These are phyloP conservation scores for Caenorhabditis latens DNA, from an alignment of 1,140 invertebrate species.

Conservation along the genomic window DNA sequence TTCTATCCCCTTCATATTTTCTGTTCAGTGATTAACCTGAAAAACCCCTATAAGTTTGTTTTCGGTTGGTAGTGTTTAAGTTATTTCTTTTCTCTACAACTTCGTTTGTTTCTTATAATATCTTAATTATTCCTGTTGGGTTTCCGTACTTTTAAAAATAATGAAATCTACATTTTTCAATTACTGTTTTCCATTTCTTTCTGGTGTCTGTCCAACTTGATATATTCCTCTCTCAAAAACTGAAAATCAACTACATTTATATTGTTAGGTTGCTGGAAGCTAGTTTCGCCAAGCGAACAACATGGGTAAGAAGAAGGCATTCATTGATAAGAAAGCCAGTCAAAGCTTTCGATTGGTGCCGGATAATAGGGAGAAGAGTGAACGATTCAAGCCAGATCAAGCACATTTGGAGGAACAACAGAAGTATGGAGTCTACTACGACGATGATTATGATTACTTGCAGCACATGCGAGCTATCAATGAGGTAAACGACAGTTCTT, in stretches of 20 bases:
- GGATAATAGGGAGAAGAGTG: too few relatives aligned
- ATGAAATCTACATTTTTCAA: too few relatives aligned
- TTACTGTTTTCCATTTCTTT: too few relatives aligned
- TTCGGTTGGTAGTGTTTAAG: constrained; percentile 16
- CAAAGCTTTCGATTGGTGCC: too few relatives aligned
- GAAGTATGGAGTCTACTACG: constrained; percentile 95
- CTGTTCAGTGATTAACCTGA: too few relatives aligned
- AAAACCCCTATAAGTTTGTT: neutral
- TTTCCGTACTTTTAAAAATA: neutral
- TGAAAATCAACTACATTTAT: too few relatives aligned
- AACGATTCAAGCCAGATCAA: too few relatives aligned
- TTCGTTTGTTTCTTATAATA: neutral
- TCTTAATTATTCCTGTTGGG: constrained; percentile 17
- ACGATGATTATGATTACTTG: constrained; percentile 95
- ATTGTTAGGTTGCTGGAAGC: neutral
- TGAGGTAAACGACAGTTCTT: constrained; percentile 67
- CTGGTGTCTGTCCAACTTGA: too few relatives aligned
- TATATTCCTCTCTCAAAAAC: neutral
- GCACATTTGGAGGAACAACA: too few relatives aligned
- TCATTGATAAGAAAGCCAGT: too few relatives aligned
- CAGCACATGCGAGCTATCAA: constrained; percentile 86
- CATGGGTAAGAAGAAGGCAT: constrained; percentile 83
- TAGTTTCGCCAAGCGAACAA: neutral
- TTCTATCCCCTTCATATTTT: neutral
- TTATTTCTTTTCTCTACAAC: neutral